These are phyloP conservation scores for Henricia sp. DNA, from an alignment of 53 echinoderm and acorn worm genomes.

Conservation along the genomic window DNA sequence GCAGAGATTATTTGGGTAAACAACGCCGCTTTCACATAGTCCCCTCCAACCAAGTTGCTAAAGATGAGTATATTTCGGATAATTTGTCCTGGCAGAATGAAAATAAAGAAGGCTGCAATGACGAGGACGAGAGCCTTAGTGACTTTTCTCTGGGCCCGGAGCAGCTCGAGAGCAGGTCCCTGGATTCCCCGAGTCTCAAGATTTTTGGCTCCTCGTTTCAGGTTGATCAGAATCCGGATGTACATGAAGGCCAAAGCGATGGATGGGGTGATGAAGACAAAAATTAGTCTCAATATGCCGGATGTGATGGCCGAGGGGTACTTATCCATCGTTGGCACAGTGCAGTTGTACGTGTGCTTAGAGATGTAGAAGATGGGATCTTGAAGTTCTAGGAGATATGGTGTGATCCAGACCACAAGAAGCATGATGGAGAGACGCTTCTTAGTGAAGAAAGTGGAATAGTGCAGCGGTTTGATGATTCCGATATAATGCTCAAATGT, in stretches of 20 bases:
- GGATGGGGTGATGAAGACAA: background rate
- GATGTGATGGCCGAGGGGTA: background rate
- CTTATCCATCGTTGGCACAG: background rate
- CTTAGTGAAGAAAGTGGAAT: slow-evolving; percentile 15
- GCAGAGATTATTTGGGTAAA: background rate
- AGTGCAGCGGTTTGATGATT: slow-evolving; percentile 19
- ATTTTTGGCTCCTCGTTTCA: slow-evolving; percentile 13
- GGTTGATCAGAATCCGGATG: slow-evolving; percentile 19
- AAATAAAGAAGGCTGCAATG: slow-evolving; percentile 24
- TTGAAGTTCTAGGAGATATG: background rate
- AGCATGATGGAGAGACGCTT: slow-evolving; percentile 9
- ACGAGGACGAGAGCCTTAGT: slow-evolving; percentile 20
- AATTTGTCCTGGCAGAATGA: background rate
- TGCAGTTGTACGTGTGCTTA: slow-evolving; percentile 11
- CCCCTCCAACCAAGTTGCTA: background rate
- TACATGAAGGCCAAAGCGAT: slow-evolving; percentile 10
- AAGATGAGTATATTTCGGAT: background rate
- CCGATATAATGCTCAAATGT: slow-evolving; percentile 33
- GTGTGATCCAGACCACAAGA: background rate
- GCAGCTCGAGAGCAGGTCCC: slow-evolving; percentile 30
- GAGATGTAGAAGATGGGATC: background rate
- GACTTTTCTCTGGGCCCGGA: slow-evolving; percentile 30
- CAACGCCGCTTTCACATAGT: background rate
- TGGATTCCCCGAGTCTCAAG: slow-evolving; percentile 37
- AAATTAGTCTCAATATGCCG: background rate